These are phyloP conservation scores for Dolichotis patagonum DNA, from an alignment of 2,113 vertebrate species.

Conservation along the genomic window DNA sequence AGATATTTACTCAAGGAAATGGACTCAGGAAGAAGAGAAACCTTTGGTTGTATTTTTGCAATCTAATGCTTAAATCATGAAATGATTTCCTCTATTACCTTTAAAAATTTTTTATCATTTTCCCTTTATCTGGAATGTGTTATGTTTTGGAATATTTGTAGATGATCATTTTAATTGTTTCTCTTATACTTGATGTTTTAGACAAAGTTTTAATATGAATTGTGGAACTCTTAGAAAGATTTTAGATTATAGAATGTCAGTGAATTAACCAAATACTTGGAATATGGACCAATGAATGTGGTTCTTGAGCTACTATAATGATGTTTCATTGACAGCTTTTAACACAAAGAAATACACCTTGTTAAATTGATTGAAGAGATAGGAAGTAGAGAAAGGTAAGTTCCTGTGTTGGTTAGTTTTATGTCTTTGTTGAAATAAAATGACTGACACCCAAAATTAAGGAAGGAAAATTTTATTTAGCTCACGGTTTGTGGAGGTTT, in stretches of 20 bases:
- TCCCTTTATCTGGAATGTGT: background rate
- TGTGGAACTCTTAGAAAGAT: background rate
- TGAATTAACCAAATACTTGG: background rate
- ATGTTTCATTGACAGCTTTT: background rate
- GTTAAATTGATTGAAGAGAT: background rate
- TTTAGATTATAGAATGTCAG: background rate
- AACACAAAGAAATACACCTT: background rate
- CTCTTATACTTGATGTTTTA: background rate
- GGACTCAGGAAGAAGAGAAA: background rate
- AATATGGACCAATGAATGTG: background rate
- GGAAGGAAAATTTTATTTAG: no score
- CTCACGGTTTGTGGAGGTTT: no score
- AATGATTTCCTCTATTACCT: background rate
- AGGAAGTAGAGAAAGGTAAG: fast-evolving
- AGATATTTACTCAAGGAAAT: background rate
- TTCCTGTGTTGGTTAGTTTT: no score
- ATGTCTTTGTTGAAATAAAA: no score
- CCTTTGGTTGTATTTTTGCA: background rate
- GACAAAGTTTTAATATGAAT: background rate
- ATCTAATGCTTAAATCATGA: background rate
- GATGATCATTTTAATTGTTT: background rate
- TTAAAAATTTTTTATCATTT: background rate
- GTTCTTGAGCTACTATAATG: background rate
- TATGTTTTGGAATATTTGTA: background rate
- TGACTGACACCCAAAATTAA: no score